Evolutionary conservation across 2,797 vertebrate species (phyloP).

Genomic region (Sebastes aleutianus): DNA sequence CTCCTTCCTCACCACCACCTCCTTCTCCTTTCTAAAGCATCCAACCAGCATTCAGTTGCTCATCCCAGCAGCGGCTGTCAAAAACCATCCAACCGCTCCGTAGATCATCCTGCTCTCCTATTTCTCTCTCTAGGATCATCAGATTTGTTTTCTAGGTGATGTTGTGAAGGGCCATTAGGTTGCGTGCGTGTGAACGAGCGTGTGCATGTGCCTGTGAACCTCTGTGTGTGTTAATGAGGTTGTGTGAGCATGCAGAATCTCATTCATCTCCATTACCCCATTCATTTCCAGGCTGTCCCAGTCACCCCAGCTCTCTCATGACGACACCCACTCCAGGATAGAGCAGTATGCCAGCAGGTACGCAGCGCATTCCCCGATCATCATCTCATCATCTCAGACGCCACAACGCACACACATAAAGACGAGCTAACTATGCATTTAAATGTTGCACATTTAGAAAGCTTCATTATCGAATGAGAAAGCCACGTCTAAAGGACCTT

Average conservation of each 20-base stretch:
- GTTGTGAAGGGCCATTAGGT: constrained; percentile 46
- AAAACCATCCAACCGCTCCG: constrained; percentile 35
- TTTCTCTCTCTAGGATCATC: constrained; percentile 55
- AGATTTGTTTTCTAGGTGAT: constrained; percentile 65
- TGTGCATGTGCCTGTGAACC: constrained; percentile 33
- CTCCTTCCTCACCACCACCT: constrained; percentile 24
- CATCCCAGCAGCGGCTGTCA: constrained; percentile 51
- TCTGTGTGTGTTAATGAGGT: constrained; percentile 45
- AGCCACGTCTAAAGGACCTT: neutral
- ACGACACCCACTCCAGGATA: constrained; percentile 98
- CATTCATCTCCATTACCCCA: constrained; percentile 72
- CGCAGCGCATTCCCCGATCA: constrained; percentile 26
- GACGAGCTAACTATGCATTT: neutral
- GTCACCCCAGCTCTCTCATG: constrained; percentile 94
- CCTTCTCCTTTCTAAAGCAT: constrained; percentile 45
- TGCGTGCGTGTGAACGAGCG: neutral
- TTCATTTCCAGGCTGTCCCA: constrained; percentile 87
- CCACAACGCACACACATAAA: neutral
- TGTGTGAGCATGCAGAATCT: constrained; percentile 59
- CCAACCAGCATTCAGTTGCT: constrained; percentile 49
- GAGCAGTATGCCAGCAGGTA: constrained; percentile 97
- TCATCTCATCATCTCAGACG: constrained; percentile 25
- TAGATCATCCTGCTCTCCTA: constrained; percentile 62
- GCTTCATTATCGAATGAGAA: neutral
- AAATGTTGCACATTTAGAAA: neutral